These are phyloP conservation scores for Geotrupes spiniger DNA, from an alignment of 2,888 invertebrate genomes.

Conservation along the genomic window DNA sequence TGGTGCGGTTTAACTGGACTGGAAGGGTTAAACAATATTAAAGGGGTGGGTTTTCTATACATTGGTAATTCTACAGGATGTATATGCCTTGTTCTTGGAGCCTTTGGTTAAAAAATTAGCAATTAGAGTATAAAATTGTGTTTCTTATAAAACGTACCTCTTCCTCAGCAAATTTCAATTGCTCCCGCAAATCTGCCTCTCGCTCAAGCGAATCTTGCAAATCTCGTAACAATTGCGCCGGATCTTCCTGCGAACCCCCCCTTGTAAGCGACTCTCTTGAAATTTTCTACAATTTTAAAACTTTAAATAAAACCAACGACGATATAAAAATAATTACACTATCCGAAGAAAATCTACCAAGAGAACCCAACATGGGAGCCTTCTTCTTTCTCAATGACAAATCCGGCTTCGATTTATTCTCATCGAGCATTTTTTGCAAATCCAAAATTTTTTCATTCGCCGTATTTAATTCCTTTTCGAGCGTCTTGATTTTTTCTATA, in stretches of 20 bases:
- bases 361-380: slow-evolving; percentile 57
- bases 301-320: slow-evolving; percentile 16
- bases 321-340: slow-evolving; percentile 50
- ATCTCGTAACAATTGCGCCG: slow-evolving; percentile 78
- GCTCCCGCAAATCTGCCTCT: slow-evolving; percentile 91
- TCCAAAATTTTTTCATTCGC: slow-evolving; percentile 71
- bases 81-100: slow-evolving; percentile 6
- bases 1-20: too few relatives aligned
- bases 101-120: slow-evolving; percentile 9
- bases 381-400: slow-evolving; percentile 52
- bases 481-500: slow-evolving; percentile 68
- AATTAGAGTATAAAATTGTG: slow-evolving; percentile 1
- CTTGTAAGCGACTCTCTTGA: slow-evolving; percentile 73
- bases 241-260: slow-evolving; percentile 78
- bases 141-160: slow-evolving; percentile 59
- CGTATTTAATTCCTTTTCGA: slow-evolving; percentile 83
- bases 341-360: slow-evolving; percentile 60
- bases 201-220: slow-evolving; percentile 89
- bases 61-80: slow-evolving; percentile 25
- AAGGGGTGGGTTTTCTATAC: slow-evolving; percentile 26
- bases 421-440: slow-evolving; percentile 69
- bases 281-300: slow-evolving; percentile 55
- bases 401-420: slow-evolving; percentile 54
- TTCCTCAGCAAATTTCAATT: slow-evolving; percentile 88
- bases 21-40: slow-evolving; percentile 23